A percentile compares a stretch with the other conserved stretches of the same genome.
These are phyloP conservation scores for Homarus gammarus DNA, from an alignment of 2,888 invertebrate species.

Conservation along the genomic window DNA sequence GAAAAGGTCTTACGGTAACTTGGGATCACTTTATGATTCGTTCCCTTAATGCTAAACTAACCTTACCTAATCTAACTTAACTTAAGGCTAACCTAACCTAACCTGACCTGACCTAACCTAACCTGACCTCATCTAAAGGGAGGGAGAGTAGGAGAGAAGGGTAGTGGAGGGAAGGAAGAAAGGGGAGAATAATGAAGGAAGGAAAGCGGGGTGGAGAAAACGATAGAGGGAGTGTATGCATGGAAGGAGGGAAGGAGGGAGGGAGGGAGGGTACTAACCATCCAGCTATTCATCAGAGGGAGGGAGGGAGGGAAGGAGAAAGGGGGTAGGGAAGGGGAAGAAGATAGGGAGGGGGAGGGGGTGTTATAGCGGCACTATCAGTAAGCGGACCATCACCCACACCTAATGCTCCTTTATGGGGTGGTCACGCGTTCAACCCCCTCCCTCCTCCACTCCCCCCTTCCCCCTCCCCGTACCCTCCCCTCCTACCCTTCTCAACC, in stretches of 20 bases:
- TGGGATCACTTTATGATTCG: too few species aligned
- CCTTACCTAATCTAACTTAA: too few species aligned
- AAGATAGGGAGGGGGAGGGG: background rate
- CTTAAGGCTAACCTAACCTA: too few species aligned
- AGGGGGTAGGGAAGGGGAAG: background rate
- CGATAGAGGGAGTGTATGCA: background rate
- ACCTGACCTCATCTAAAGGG: too few species aligned
- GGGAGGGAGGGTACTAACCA: too few species aligned
- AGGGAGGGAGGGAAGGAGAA: background rate
- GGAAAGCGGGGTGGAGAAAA: background rate
- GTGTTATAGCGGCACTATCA: background rate
- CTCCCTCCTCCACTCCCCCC: too few species aligned
- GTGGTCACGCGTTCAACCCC: constrained; percentile 3
- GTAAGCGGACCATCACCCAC: background rate
- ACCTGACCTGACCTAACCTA: too few species aligned
- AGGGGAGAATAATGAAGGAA: background rate
- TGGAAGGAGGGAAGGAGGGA: background rate
- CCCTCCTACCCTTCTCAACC: background rate
- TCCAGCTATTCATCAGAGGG: background rate
- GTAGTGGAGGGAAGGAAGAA: background rate
- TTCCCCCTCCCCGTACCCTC: background rate
- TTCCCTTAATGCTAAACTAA: too few species aligned
- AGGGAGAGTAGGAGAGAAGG: background rate
- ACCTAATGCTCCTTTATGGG: background rate
- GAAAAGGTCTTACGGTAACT: too few species aligned